Base-by-base conservation (phyloP, 2,888 invertebrate species). In the Drosophila mercatorum region DNA sequence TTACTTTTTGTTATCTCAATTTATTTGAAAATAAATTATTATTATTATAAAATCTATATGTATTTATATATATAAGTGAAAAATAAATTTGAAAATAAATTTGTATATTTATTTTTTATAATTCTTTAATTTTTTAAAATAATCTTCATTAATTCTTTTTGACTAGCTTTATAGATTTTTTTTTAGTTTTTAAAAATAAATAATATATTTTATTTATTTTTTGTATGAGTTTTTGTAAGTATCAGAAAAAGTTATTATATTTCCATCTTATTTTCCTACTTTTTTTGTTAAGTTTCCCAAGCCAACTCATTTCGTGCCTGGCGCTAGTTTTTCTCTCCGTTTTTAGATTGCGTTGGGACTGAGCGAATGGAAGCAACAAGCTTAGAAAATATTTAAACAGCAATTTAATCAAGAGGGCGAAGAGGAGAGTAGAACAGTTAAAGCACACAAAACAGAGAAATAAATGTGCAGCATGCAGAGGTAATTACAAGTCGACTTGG, bases 341-440 rank as follows among this genome's bases (percentile, higher is more conserved):
- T 22, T n/a, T 31, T 34, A 31, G 17, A 3, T 51, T 51, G 17
- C 2, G 38, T n/a, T 14, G 12, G 31, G 14, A 2, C 8, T 38
- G 26, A n/a, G 7, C 14, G 49, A 57, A 22, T 46, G 44, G 34
- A 61, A 41, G 71, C 63, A 74, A 67, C 72, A 78, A 78, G 67
- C 75, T 34, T 68, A 53, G 72, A 87, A 83, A 84, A 87, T 82
- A 70, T 82, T 84, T 82, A 75, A 82, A 75, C 79, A 79, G 83
- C 83, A 83, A 81, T 83, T 85, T 83, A 85, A 84, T 88, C 81
- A 81, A 70, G 63, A 40, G 64, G 60, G 55, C 17, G 28, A 28
- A 22, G 38, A 28, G 7, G 22, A 55, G 38, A 49, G 4, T 22
- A 28, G 3, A 41, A 56, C 10, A 66, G 57, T 65, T 38, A 60